Base-by-base conservation (phyloP, 1,140 invertebrate genomes). In the Euschistus heros region DNA sequence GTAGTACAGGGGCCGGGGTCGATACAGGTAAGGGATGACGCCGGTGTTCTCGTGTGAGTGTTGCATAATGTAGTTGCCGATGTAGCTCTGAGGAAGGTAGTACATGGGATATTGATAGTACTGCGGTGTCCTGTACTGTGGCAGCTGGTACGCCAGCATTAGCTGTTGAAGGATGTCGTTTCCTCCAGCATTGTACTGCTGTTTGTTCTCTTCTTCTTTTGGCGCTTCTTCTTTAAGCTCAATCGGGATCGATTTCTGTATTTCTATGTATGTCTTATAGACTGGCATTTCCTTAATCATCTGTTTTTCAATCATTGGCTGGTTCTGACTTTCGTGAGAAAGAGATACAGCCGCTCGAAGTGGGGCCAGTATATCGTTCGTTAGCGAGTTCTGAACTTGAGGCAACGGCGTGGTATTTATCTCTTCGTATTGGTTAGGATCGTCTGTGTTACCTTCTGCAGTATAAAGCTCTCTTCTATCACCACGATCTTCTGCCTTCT, bases 281-380 rank as follows among this genome's bases (percentile, higher is more conserved):
- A 68, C 67, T 5, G 67, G 65, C 47, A 67, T 60, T 42, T 67
- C 64, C 17, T 65, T 20, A 3, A 70, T 14, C n/a, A 50, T 59
- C 52, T 68, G 67, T 42, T 70, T 59, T 46, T 70, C 69, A 18
- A 70, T 59, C 2, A 22, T 15, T n/a, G 33, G 50, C 6, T 74
- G 60, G 47, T 73, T 46, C 0, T 69, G 71, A 0, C 72, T 71
- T 0, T 69, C 72, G 55, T 77, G 76, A 18, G 76, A 66, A 2
- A 79, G 57, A 0, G 76, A 71, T 2, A 79, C 73, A 0, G 76
- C 77, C 0, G 76, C 78, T 50, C 78, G 77, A n/a, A 79, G 73
- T 1, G 77, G 73, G 33, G 77, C 78, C 6, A 78, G 18, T 18
- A 77, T 69, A 0, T 72, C 57, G 2, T 74, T 69, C 0, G 75